Evolutionary conservation across 2,888 invertebrate species (phyloP), one percentile per base, ranked within the genome.

Genomic region (Phytoseiulus persimilis): DNA sequence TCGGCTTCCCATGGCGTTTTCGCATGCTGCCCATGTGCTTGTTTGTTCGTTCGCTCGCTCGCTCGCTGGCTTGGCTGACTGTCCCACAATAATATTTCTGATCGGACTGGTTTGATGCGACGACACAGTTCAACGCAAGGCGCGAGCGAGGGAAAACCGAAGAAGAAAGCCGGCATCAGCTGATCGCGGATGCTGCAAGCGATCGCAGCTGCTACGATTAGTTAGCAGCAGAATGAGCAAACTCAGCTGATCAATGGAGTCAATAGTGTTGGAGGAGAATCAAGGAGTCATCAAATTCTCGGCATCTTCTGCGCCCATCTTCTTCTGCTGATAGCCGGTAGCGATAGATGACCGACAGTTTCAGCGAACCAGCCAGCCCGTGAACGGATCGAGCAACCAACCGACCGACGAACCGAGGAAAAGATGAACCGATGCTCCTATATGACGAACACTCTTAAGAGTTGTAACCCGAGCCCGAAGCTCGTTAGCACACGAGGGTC

Each of bases 31-130:
- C 28, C 18, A 65, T 28, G 65, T 65, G 46, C 46, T 65, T 18
- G 65, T 23, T 14, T 23, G 65, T 18, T 65, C 18, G 28, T 2
- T 65, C 65, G 65, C 18, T 65, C 28, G 65, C 18, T 14, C 65
- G 65, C 18, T 65, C 65, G 28, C 2, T 18, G 11, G 65, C 2
- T 65, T 23, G 65, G 65, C 65, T 65, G 65, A 65, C 65, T 65
- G 65, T 65, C 65, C 65, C 65, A 65, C 65, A 65, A 65, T 65
- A 65, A 65, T 65, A 65, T 65, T 65, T 65, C 65, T 65, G 65
- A 65, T 65, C 65, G 65, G 65, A 65, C 65, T 65, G 65, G 65
- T 65, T 65, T 65, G 65, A 65, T 23, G 65, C 65, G 65, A 65
- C 65, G 65, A 65, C 65, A 65, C 65, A 65, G 65, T 65, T 65